Percentiles rank a stretch among this genome's conserved stretches.
Evolutionary conservation across 2,113 vertebrate species (phyloP).

Genomic region (Caranx ignobilis): DNA sequence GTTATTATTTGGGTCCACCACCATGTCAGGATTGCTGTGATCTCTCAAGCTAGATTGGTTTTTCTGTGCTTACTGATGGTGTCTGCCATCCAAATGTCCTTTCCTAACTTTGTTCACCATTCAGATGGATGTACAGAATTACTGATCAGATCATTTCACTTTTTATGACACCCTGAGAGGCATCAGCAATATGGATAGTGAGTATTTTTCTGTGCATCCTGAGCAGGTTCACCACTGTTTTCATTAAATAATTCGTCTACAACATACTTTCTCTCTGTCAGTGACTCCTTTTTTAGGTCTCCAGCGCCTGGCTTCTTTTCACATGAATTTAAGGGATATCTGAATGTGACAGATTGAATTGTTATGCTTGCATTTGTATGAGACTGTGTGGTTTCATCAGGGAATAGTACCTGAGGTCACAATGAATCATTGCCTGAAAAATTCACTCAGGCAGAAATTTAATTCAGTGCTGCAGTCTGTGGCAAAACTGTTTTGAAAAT

Average conservation of each 20-base stretch:
- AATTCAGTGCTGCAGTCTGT: background rate
- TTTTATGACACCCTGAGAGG: background rate
- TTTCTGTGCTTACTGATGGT: constrained; percentile 14
- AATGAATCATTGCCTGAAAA: constrained; percentile 5
- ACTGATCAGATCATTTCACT: background rate
- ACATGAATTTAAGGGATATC: background rate
- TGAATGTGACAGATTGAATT: background rate
- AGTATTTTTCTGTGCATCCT: background rate
- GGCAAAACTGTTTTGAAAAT: background rate
- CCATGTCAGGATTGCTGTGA: background rate
- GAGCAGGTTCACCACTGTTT: background rate
- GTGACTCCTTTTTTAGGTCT: background rate
- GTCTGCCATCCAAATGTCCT: background rate
- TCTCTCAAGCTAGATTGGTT: constrained; percentile 13
- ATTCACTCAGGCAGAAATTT: background rate
- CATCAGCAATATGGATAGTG: background rate
- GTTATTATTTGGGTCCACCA: constrained; percentile 2
- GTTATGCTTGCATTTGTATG: background rate
- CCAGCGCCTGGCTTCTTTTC: background rate
- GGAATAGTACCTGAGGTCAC: background rate
- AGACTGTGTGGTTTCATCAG: constrained; percentile 5
- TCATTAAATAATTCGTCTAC: background rate
- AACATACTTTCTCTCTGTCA: background rate
- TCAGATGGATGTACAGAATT: background rate
- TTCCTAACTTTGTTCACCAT: background rate